These are phyloP conservation scores for Ranitomeya imitator DNA, from an alignment of 2,113 vertebrate genomes.

Conservation along the genomic window DNA sequence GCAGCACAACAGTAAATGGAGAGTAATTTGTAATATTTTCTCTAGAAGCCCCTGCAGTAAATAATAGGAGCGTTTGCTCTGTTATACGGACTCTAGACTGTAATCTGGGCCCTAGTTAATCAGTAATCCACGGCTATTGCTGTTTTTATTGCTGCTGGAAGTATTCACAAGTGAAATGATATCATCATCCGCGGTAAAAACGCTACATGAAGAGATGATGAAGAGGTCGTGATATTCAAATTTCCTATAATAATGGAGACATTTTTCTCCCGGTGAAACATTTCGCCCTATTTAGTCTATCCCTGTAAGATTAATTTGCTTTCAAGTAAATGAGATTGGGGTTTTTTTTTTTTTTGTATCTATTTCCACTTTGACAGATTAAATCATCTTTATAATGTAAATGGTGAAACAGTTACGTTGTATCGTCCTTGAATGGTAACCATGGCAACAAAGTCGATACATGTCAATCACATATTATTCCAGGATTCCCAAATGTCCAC, in stretches of 20 bases:
- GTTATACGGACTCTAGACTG: neutral
- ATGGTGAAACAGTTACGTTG: slow-evolving; percentile 48
- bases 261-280: slow-evolving; percentile 22
- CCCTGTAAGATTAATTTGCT: slow-evolving; percentile 46
- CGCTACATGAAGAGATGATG: slow-evolving; percentile 37
- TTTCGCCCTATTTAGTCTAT: slow-evolving; percentile 49
- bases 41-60: neutral
- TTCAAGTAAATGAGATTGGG: slow-evolving; percentile 43
- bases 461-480: slow-evolving; percentile 48
- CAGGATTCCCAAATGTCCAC: slow-evolving; percentile 42
- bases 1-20: neutral
- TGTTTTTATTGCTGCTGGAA: slow-evolving; percentile 38
- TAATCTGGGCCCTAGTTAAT: slow-evolving; percentile 21
- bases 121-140: neutral
- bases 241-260: slow-evolving; percentile 41
- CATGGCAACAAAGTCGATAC: slow-evolving; percentile 38
- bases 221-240: slow-evolving; percentile 38
- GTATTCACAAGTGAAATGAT: slow-evolving; percentile 46
- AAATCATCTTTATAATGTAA: slow-evolving; percentile 52
- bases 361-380: slow-evolving; percentile 52
- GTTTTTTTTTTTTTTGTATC: slow-evolving; percentile 45
- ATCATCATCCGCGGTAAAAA: slow-evolving; percentile 42
- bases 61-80: slow-evolving; percentile 9
- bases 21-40: neutral
- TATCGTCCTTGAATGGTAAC: slow-evolving; percentile 44